Evolutionary conservation across 2,113 vertebrate species (phyloP).

Genomic region (Polypterus bichir): DNA sequence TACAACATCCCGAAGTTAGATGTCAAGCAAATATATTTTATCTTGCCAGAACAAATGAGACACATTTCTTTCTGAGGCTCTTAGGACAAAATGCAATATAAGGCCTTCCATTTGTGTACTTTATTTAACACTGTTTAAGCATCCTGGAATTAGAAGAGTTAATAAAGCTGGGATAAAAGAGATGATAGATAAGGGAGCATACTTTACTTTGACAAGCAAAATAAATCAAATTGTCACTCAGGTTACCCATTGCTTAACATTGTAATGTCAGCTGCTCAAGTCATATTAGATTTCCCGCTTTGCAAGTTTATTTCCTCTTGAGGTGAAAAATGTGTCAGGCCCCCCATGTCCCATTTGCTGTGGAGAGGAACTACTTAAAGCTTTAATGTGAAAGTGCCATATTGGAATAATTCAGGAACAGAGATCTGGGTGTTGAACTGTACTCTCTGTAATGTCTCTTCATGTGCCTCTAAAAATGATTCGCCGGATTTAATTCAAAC

Average conservation of each 20-base stretch:
- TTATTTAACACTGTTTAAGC: constrained; percentile 1
- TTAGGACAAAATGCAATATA: not conserved
- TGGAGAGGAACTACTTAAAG: no score
- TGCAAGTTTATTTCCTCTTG: not conserved
- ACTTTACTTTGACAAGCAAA: constrained; percentile 3
- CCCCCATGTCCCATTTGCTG: no score
- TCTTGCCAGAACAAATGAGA: no score
- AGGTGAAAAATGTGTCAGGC: constrained; percentile 1
- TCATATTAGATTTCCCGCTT: not conserved
- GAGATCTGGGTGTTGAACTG: no score
- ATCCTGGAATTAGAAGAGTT: not conserved
- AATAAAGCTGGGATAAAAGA: not conserved
- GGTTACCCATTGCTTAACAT: not conserved
- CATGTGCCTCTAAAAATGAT: no score
- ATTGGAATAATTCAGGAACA: no score
- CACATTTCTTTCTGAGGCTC: no score
- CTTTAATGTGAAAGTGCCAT: no score
- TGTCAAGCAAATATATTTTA: no score
- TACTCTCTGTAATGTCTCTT: no score
- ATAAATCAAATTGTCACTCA: constrained; percentile 7
- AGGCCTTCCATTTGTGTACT: constrained; percentile 11
- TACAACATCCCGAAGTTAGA: no score
- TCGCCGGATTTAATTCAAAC: no score
- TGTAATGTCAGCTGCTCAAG: constrained; percentile 12
- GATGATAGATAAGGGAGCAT: constrained; percentile 2